Base-by-base conservation (phyloP, 2,888 invertebrate genomes). In the Trachelus tabidus region DNA sequence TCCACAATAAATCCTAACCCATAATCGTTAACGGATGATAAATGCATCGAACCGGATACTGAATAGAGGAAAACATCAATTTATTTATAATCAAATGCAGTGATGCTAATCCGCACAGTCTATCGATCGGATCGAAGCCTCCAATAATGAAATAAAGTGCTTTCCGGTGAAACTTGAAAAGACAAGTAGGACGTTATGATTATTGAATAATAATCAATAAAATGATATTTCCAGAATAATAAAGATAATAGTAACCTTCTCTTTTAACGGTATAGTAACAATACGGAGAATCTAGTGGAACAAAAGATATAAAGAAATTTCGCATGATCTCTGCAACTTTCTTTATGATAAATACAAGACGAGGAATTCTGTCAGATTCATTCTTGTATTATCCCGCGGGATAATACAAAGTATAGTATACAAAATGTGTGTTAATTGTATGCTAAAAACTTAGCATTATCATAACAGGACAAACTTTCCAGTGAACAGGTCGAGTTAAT, bases 401-500 rank as follows among this genome's bases (percentile, higher is more conserved):
- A 56, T 23, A 56, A 23, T 56, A 23, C 9, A 56, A 56, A 15
- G 2, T 56, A 56, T 1, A 56, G 56, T 81, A 79, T 80, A 81
- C 76, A 56, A 77, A 73, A 77, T 56, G 71, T 9, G 80, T 76
- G 79, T 76, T 81, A 81, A 81, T 81, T 80, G 77, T 75, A 69
- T 68, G 75, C 68, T 80, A 80, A 81, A 77, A 76, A 80, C 79
- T 74, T 73, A 73, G 79, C 75, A 80, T 73, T 76, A 77, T 79
- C 73, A 68, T 83, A 80, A 83, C 81, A 77, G 74, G 76, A 81
- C 77, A 73, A 75, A 77, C 81, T 82, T 83, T 81, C 81, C 81
- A 82, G 80, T 81, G 78, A 77, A 81, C 81, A 80, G 78, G 82
- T 77, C 71, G 79, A 71, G 73, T 73, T 81, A 73, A 83, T 56